phyloP scores from a whole-genome alignment of 37 sponge, comb jelly and placozoan species.

The Eunapius fragilis region DNA sequence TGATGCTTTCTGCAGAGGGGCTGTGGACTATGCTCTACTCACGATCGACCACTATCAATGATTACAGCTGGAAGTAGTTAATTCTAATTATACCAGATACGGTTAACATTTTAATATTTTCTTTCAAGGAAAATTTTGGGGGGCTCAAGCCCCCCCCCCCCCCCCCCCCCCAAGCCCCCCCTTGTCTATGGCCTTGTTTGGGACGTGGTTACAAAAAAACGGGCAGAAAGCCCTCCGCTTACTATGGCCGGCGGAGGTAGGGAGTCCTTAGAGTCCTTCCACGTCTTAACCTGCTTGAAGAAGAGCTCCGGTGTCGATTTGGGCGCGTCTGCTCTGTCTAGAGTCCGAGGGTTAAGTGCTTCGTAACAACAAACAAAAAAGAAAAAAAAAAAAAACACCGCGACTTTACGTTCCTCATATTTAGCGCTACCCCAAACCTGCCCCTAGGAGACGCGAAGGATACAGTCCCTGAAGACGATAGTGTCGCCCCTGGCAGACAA shows the following conservation, averaged over 20 bases:
- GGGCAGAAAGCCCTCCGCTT: background rate
- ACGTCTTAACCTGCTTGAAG: constrained; percentile 75
- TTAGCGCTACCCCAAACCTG: background rate
- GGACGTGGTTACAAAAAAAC: background rate
- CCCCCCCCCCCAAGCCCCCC: too few species aligned
- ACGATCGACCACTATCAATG: too few species aligned
- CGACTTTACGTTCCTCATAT: background rate
- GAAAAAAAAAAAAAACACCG: too few species aligned
- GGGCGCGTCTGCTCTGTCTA: constrained; percentile 75
- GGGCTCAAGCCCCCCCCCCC: too few species aligned
- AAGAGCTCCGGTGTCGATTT: constrained; percentile 75
- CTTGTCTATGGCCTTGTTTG: too few species aligned
- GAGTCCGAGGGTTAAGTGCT: background rate
- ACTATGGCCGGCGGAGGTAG: constrained; percentile 86
- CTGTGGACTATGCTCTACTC: too few species aligned
- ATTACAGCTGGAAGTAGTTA: too few species aligned
- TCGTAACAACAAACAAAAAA: too few species aligned
- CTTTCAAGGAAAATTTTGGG: too few species aligned
- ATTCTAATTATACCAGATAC: too few species aligned
- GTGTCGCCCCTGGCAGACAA: constrained; percentile 93
- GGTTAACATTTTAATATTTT: too few species aligned
- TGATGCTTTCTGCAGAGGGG: too few species aligned
- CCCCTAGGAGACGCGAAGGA: constrained; percentile 30
- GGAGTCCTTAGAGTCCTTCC: constrained; percentile 82
- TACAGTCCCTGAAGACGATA: constrained; percentile 92